phyloP scores from a whole-genome alignment of 2,113 vertebrate genomes.

The Mohoua ochrocephala region DNA sequence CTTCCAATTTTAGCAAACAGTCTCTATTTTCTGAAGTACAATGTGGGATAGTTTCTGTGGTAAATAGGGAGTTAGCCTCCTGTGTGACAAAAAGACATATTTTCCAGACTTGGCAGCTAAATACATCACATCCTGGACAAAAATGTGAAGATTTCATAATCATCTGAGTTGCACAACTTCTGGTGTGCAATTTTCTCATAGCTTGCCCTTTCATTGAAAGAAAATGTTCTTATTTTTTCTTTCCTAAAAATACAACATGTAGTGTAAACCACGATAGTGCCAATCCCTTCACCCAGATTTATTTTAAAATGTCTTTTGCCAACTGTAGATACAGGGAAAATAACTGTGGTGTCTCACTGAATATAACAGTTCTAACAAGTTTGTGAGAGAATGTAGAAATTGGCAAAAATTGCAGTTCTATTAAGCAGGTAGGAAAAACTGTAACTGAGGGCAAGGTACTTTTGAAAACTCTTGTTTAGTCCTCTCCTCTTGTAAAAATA shows the following conservation, averaged over 20 bases:
- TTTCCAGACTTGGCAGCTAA: constrained; percentile 13
- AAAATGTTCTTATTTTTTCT: constrained; percentile 14
- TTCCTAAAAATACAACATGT: background rate
- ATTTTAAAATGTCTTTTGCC: background rate
- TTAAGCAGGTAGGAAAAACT: background rate
- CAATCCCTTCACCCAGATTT: constrained; percentile 8
- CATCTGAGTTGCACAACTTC: constrained; percentile 12
- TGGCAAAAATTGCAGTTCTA: background rate
- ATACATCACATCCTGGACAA: background rate
- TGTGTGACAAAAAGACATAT: background rate
- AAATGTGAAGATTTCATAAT: constrained; percentile 44
- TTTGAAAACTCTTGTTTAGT: background rate
- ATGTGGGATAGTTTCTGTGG: background rate
- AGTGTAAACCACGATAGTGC: background rate
- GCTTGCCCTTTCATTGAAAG: constrained; percentile 18
- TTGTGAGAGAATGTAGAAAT: background rate
- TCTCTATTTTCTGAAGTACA: background rate
- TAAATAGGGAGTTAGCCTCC: background rate
- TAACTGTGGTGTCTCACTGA: background rate
- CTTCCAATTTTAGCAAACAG: background rate
- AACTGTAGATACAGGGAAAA: background rate
- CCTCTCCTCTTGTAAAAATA: background rate
- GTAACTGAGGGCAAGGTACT: background rate
- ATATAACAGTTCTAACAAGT: background rate
- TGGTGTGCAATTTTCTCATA: background rate